Evolutionary conservation across 2,113 vertebrate species (phyloP).

Genomic region (Motacilla tschutschensis): DNA sequence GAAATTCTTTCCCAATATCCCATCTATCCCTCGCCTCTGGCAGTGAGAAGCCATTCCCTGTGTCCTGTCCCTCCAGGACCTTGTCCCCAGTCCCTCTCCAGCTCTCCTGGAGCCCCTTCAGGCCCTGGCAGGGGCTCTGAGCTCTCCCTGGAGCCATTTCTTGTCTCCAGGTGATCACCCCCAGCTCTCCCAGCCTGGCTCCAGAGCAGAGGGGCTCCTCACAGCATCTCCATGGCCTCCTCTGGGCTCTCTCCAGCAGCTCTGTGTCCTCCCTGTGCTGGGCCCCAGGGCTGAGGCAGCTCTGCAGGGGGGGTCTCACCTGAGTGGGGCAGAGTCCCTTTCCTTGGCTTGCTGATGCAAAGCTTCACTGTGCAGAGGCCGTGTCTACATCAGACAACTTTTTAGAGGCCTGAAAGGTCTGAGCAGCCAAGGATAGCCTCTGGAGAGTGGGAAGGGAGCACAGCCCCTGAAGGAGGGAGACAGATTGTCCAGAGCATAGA

Average conservation of each 20-base stretch:
- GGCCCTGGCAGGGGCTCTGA: neutral
- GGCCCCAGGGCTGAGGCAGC: neutral
- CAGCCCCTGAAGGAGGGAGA: neutral
- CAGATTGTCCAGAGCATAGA: neutral
- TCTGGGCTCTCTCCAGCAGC: neutral
- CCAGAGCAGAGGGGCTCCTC: neutral
- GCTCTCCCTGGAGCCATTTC: neutral
- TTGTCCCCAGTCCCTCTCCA: neutral
- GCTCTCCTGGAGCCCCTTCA: neutral
- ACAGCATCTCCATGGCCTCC: accelerated
- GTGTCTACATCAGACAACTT: neutral
- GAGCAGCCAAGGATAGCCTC: neutral
- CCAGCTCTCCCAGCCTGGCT: neutral
- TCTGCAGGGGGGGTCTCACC: neutral
- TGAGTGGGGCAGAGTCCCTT: neutral
- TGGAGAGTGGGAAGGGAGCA: neutral
- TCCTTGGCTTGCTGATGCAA: neutral
- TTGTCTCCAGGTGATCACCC: neutral
- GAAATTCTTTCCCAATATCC: accelerated
- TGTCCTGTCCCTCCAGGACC: neutral
- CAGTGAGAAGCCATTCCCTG: neutral
- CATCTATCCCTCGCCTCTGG: accelerated
- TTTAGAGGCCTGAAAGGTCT: neutral
- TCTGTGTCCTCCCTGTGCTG: accelerated
- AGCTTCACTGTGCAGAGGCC: neutral